Evolutionary conservation across 2,888 invertebrate genomes (phyloP).

Genomic region (Athripsodes cinereus): DNA sequence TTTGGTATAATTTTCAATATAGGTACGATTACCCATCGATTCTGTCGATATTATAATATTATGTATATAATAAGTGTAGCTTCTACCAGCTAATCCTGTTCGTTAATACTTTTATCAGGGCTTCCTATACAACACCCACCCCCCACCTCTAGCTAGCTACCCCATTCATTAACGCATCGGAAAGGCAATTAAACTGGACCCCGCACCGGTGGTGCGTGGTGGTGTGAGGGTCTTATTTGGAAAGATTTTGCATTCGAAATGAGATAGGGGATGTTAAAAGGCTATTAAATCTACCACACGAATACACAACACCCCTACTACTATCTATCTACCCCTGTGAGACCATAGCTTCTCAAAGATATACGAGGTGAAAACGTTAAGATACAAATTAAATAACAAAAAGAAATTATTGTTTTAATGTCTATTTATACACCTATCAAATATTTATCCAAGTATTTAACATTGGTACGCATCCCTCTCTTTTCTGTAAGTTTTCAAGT

Average conservation of each 20-base stretch:
- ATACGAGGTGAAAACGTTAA: no score
- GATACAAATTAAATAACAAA: no score
- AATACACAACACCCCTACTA: background rate
- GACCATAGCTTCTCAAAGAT: background rate
- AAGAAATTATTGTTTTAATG: no score
- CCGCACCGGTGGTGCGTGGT: background rate
- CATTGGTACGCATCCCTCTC: no score
- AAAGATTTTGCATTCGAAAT: conserved; percentile 27
- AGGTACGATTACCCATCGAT: no score
- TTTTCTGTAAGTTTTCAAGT: no score
- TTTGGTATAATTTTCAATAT: no score
- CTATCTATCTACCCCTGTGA: background rate
- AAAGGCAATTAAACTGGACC: conserved; percentile 26
- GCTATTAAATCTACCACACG: conserved; percentile 12
- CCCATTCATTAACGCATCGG: conserved; percentile 28
- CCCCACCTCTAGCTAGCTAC: conserved; percentile 1
- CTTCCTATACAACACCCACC: no score
- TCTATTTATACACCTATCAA: no score
- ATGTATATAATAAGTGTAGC: no score
- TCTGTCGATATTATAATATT: no score
- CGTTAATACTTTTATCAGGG: conserved; percentile 27
- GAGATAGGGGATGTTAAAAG: conserved; percentile 10
- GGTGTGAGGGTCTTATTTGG: conserved; percentile 12
- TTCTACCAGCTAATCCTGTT: conserved; percentile 25
- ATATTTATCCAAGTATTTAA: no score